Evolutionary conservation across 2,113 vertebrate species (phyloP).

Genomic region (Toxotes jaculatrix): DNA sequence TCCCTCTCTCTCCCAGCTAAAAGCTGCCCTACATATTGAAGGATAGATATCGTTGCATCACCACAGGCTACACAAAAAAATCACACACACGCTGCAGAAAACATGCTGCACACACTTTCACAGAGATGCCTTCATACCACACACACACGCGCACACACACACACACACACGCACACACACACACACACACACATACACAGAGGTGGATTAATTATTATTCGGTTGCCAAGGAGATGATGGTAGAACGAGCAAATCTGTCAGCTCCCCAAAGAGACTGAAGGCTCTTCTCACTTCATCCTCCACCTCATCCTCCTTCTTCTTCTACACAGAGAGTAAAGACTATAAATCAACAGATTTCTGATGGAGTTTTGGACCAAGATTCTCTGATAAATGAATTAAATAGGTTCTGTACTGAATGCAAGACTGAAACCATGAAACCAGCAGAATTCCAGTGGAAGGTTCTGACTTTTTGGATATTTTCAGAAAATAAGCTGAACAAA

Average conservation of each 20-base stretch:
- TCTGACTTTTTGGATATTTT: too few species aligned
- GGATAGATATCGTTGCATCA: slow-evolving; percentile 68
- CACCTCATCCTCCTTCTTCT: background rate
- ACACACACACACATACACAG: slow-evolving; percentile 10
- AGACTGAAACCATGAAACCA: too few species aligned
- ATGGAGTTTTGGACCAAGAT: too few species aligned
- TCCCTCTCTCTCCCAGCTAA: slow-evolving; percentile 20
- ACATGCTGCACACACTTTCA: slow-evolving; percentile 19
- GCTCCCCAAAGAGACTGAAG: slow-evolving; percentile 68
- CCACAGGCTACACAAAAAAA: slow-evolving; percentile 49
- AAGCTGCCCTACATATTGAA: slow-evolving; percentile 61
- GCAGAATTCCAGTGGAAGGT: too few species aligned
- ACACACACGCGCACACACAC: slow-evolving; percentile 2
- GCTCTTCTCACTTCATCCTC: slow-evolving; percentile 56
- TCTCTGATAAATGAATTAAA: too few species aligned
- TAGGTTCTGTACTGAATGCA: too few species aligned
- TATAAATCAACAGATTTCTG: too few species aligned
- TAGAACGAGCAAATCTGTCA: slow-evolving; percentile 71
- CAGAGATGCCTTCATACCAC: slow-evolving; percentile 26
- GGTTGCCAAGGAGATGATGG: slow-evolving; percentile 74
- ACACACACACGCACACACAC: slow-evolving; percentile 22
- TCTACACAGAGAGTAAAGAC: too few species aligned
- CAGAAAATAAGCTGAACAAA: too few species aligned
- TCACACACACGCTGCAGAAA: slow-evolving; percentile 32
- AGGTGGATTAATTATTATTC: slow-evolving; percentile 76